Conservation (phyloP, 1,140 invertebrate species). For the Drosophila kurseongensis region DNA sequence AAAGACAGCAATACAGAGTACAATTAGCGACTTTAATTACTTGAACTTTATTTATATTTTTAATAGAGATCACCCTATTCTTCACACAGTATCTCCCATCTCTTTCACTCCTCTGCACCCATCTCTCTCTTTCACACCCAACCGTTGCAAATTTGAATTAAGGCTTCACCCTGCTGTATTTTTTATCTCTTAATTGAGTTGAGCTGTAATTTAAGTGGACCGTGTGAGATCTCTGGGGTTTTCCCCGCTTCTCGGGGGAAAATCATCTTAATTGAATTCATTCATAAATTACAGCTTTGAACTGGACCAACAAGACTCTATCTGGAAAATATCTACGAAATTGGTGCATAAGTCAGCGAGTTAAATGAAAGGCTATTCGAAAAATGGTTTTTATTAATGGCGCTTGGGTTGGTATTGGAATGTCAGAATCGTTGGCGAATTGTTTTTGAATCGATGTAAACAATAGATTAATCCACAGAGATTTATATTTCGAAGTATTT, state of each 20-base stretch:
- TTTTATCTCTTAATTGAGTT: constrained; percentile 60
- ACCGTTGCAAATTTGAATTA: constrained; percentile 57
- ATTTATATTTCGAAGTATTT: neutral
- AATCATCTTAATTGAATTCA: constrained; percentile 79
- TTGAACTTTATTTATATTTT: constrained; percentile 1
- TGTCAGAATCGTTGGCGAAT: constrained; percentile 8
- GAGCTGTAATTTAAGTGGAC: constrained; percentile 56
- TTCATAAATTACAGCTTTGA: constrained; percentile 67
- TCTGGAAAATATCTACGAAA: constrained; percentile 39
- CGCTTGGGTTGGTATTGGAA: neutral
- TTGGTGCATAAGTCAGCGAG: constrained; percentile 38
- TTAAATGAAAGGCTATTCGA: constrained; percentile 36
- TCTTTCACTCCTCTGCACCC: neutral
- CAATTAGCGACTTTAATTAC: constrained; percentile 4
- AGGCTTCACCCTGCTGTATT: constrained; percentile 15
- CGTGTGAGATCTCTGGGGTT: constrained; percentile 49
- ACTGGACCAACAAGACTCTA: constrained; percentile 38
- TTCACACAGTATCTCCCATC: neutral
- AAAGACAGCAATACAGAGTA: neutral
- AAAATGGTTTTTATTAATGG: constrained; percentile 43
- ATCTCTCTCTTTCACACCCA: constrained; percentile 1
- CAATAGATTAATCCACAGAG: neutral
- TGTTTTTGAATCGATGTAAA: constrained; percentile 23
- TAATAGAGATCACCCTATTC: neutral
- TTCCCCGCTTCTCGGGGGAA: constrained; percentile 14